Base-by-base conservation (phyloP, 2,113 vertebrate genomes). In the Taxidea taxus region DNA sequence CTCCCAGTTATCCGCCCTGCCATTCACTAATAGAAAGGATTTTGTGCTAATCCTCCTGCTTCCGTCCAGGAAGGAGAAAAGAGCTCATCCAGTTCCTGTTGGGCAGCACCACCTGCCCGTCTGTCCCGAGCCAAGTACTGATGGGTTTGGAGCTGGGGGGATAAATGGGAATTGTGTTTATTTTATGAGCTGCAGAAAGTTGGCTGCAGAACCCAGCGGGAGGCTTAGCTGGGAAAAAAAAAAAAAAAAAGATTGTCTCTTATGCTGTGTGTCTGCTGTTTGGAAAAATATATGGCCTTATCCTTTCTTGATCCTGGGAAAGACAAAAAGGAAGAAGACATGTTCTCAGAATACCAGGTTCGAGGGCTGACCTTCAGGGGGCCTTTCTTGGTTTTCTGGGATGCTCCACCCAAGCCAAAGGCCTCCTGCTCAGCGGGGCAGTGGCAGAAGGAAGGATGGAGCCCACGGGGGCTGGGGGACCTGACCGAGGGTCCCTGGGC, bases 111-210 rank as follows among this genome's bases (percentile, higher is more conserved):
- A 97, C 97, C 97, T 98, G 96, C 92, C 96, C 62, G 12, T 87
- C 77, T 62, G 58, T 90, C 95, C 75, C 23, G 70, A 97, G 92
- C 97, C 96, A 96, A 95, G 75, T 68, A 31, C 77, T 87, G 87
- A 97, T 97, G 92, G 82, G 95, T 68, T 91, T 87, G 87, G 93
- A 85, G 66, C 87, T 94, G 58, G 58, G 90, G 42, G 39, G 74
- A 74, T 82, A 54, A 95, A 89, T 96, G 94, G 83, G 70, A 97
- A 96, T 82, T 72, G 64, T 84, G 89, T 84, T 97, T 89, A 83
- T 95, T 97, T 96, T 95, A 95, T 92, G 92, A 96, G 97, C 87
- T 95, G 70, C 64, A 58, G 91, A 94, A 96, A 97, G 94, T 94
- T 97, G 95, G 80, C 95, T 88, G 31, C 44, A 25, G 80, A 95